A percentile compares a stretch with the other conserved stretches of the same genome.
Conservation (phyloP, 2,113 vertebrate genomes). For the Glaucomys volans region DNA sequence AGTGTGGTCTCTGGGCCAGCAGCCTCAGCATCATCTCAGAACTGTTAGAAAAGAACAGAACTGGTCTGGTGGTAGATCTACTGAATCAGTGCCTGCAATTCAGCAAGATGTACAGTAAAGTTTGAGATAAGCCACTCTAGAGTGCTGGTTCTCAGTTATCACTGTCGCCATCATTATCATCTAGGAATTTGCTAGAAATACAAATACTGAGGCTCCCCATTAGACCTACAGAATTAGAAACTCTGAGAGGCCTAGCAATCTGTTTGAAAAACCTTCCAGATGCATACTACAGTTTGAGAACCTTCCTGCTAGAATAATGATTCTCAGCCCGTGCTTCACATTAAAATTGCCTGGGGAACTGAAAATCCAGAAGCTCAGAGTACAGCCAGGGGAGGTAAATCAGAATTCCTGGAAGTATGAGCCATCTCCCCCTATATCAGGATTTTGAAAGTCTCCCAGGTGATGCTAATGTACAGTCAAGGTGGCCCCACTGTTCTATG, state of each 20-base stretch:
- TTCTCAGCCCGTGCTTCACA: background rate
- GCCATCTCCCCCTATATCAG: too few species aligned
- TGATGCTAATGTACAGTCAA: background rate
- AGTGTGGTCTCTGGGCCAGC: background rate
- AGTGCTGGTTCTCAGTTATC: background rate
- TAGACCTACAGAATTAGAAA: slow-evolving; percentile 18
- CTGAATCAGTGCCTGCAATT: background rate
- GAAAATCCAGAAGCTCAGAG: background rate
- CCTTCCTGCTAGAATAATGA: background rate
- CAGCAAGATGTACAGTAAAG: background rate
- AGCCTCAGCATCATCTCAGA: background rate
- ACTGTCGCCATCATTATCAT: background rate
- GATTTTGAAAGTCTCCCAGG: background rate
- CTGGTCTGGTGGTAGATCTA: background rate
- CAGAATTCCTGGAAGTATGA: background rate
- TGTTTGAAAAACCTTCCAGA: background rate
- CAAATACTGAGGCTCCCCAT: background rate
- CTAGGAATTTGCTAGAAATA: background rate
- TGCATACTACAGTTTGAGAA: background rate
- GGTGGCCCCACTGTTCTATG: background rate
- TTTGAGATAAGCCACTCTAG: background rate
- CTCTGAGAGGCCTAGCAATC: background rate
- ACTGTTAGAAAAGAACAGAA: background rate
- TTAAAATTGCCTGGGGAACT: background rate
- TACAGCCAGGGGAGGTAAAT: background rate